These are phyloP conservation scores for Ips typographus DNA, from an alignment of 1,140 invertebrate genomes.

Conservation along the genomic window DNA sequence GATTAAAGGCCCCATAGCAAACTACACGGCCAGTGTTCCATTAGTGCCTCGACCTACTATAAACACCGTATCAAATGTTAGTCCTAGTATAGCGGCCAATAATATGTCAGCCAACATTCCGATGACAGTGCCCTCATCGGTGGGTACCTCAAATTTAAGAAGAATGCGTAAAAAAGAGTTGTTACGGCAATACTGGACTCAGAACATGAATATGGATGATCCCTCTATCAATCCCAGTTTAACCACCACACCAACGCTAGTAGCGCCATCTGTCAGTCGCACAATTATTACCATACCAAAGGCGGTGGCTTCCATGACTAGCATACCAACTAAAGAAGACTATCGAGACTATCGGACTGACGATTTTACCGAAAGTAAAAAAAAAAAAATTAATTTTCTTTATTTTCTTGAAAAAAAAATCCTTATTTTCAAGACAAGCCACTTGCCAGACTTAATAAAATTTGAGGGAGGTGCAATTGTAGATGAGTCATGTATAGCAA, in stretches of 20 bases:
- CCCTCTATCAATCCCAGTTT: slow-evolving; percentile 53
- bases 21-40: slow-evolving; percentile 62
- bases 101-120: slow-evolving; percentile 37
- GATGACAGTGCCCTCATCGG: no score
- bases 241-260: slow-evolving; percentile 57
- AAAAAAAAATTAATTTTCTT: no score
- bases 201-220: slow-evolving; percentile 83
- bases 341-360: slow-evolving; percentile 64
- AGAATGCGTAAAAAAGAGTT: slow-evolving; percentile 89
- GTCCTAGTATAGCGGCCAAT: slow-evolving; percentile 24
- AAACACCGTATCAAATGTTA: slow-evolving; percentile 40
- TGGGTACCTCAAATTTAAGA: slow-evolving; percentile 70
- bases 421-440: no score
- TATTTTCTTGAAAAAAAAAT: no score
- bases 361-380: slow-evolving; percentile 63
- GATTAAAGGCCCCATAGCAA: slow-evolving; percentile 85
- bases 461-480: no score
- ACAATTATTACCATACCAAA: slow-evolving; percentile 82
- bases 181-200: slow-evolving; percentile 79
- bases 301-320: slow-evolving; percentile 82
- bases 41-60: slow-evolving; percentile 56
- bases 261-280: slow-evolving; percentile 63
- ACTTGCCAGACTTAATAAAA: no score
- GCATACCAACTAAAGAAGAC: slow-evolving; percentile 79
- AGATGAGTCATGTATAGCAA: no score